Evolutionary conservation across 1,140 invertebrate species (phyloP).

Genomic region (Archivesica marissinica): DNA sequence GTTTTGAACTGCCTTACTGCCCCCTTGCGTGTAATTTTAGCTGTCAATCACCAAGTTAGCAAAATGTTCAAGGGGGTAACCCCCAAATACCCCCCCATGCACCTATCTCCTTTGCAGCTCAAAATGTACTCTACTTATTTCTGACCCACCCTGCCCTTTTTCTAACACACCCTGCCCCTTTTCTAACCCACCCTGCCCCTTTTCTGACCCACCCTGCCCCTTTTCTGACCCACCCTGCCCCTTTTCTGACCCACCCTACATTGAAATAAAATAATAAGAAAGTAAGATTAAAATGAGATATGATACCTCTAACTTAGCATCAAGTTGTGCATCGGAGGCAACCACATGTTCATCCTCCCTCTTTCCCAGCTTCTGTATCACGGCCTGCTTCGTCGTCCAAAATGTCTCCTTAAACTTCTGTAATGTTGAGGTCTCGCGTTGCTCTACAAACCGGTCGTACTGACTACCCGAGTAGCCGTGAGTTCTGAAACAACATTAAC

Average conservation of each 20-base stretch:
- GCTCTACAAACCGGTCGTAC: conserved; percentile 83
- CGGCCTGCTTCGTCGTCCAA: conserved; percentile 98
- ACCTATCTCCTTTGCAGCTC: too few species aligned
- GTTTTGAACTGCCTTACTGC: too few species aligned
- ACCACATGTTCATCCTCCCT: conserved; percentile 99
- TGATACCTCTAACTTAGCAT: conserved; percentile 95
- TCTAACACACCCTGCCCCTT: too few species aligned
- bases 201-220: too few species aligned
- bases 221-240: too few species aligned
- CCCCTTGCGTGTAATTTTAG: too few species aligned
- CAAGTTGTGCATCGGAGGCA: conserved; percentile 97
- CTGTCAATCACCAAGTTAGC: too few species aligned
- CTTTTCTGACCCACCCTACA: too few species aligned
- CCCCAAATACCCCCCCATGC: background rate
- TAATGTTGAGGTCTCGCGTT: conserved; percentile 86
- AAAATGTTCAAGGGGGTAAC: too few species aligned
- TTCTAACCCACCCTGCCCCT: too few species aligned
- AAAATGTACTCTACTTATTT: too few species aligned
- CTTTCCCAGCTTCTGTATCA: conserved; percentile 96
- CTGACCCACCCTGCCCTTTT: too few species aligned
- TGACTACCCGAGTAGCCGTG: conserved; percentile 80
- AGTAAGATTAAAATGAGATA: background rate
- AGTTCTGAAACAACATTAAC: conserved; percentile 41
- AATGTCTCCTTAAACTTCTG: conserved; percentile 97
- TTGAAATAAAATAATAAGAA: background rate